phyloP scores from a whole-genome alignment of 2,113 vertebrate species.

The Anseranas semipalmata region DNA sequence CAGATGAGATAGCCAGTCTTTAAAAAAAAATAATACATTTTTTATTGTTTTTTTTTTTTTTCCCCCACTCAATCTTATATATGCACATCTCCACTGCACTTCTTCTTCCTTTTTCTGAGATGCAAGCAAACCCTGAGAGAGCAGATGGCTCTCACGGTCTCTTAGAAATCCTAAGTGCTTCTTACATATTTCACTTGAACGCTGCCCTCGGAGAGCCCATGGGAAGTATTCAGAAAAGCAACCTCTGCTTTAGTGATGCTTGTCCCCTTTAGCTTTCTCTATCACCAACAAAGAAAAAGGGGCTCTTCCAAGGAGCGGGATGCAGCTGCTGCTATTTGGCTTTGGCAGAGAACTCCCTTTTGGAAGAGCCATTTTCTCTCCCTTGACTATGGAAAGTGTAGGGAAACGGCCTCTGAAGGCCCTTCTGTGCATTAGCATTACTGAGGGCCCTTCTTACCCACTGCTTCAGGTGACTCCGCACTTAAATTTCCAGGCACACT shows the following conservation, averaged over 20 bases:
- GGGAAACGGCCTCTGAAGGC: background rate
- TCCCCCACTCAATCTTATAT: background rate
- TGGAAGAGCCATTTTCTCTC: background rate
- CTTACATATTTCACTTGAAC: slow-evolving; percentile 26
- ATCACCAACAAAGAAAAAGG: background rate
- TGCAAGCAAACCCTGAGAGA: slow-evolving; percentile 3
- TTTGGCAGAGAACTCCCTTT: background rate
- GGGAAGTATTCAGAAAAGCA: slow-evolving; percentile 17
- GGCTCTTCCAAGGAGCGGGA: background rate
- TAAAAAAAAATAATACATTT: background rate
- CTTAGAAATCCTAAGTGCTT: background rate
- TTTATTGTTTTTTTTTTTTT: background rate
- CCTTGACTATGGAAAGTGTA: rapidly evolving
- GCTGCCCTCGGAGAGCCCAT: background rate
- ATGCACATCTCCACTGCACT: background rate
- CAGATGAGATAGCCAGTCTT: background rate
- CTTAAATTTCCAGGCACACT: background rate
- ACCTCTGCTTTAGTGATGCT: background rate
- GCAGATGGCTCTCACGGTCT: background rate
- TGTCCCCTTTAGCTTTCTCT: slow-evolving; percentile 10
- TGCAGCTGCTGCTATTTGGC: background rate
- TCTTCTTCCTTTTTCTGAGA: background rate
- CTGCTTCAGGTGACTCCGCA: background rate
- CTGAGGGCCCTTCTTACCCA: background rate
- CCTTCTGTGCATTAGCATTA: background rate